Conservation (phyloP, 2,888 invertebrate species). For the Crioceris asparagi region DNA sequence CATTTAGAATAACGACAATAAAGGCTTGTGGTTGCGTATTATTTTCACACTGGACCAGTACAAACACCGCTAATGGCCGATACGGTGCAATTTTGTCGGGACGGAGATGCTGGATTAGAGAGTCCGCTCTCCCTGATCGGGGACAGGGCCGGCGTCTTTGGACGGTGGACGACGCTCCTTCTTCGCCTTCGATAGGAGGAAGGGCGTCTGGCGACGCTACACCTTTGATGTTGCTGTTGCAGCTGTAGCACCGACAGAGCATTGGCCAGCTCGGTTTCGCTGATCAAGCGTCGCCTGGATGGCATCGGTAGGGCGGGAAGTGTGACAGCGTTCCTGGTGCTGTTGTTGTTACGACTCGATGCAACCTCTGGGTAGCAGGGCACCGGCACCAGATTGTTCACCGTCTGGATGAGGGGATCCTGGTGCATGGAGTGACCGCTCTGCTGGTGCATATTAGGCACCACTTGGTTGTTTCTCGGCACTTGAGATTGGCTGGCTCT, state of each 20-base stretch:
- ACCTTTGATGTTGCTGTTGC: constrained; percentile 32
- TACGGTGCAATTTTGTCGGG: constrained; percentile 35
- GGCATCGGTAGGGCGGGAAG: constrained; percentile 34
- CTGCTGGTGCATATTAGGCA: constrained; percentile 28
- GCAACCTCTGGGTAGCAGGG: constrained; percentile 32
- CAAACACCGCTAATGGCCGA: constrained; percentile 31
- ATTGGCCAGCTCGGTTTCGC: constrained; percentile 38
- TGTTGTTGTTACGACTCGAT: constrained; percentile 23
- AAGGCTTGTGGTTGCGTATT: no score
- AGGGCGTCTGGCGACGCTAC: constrained; percentile 21
- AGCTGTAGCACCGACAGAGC: constrained; percentile 33
- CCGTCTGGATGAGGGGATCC: constrained; percentile 36
- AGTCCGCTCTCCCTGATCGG: constrained; percentile 62
- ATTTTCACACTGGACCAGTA: constrained; percentile 28
- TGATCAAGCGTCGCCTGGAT: constrained; percentile 38
- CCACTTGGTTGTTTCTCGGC: constrained; percentile 35
- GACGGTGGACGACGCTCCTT: constrained; percentile 31
- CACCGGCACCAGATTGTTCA: constrained; percentile 46
- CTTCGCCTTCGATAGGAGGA: constrained; percentile 19
- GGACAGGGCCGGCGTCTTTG: constrained; percentile 47
- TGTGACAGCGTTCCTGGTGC: no score
- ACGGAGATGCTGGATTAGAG: constrained; percentile 58
- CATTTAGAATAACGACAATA: no score
- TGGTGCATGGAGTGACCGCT: constrained; percentile 32
- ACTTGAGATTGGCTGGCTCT: constrained; percentile 19